Percentiles rank a stretch among this genome's conserved stretches.
Conservation (phyloP, 2,797 vertebrate genomes). For the Rousettus madagascariensis region DNA sequence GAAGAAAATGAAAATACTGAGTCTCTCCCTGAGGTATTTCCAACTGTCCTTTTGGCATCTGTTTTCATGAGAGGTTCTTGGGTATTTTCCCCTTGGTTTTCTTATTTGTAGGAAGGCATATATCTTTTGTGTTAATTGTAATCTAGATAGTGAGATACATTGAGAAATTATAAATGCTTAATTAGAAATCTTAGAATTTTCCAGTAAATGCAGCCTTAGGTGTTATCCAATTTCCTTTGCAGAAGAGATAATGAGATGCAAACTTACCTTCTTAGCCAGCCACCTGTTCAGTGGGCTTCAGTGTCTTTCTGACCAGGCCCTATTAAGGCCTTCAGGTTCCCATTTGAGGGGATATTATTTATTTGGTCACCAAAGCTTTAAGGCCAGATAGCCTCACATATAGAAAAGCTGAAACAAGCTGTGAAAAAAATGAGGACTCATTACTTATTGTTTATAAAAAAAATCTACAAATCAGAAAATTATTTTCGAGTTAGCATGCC, state of each 20-base stretch:
- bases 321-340: background rate
- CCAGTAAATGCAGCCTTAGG: background rate
- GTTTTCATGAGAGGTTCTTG: background rate
- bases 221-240: background rate
- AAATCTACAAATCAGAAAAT: conserved; percentile 4
- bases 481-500: background rate
- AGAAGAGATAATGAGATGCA: background rate
- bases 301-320: background rate
- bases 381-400: background rate
- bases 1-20: background rate
- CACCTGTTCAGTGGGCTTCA: background rate
- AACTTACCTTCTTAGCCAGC: background rate
- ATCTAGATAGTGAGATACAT: background rate
- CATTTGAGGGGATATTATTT: background rate
- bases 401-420: background rate
- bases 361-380: background rate
- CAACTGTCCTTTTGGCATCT: background rate
- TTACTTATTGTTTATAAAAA: background rate
- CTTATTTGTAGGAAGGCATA: background rate
- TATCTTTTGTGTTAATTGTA: background rate
- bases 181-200: background rate
- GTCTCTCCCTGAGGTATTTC: background rate
- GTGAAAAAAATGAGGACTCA: background rate
- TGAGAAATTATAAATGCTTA: background rate
- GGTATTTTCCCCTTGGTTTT: background rate